Evolutionary conservation across 2,888 invertebrate genomes (phyloP).

Genomic region (Leptarthrus brevirostris): DNA sequence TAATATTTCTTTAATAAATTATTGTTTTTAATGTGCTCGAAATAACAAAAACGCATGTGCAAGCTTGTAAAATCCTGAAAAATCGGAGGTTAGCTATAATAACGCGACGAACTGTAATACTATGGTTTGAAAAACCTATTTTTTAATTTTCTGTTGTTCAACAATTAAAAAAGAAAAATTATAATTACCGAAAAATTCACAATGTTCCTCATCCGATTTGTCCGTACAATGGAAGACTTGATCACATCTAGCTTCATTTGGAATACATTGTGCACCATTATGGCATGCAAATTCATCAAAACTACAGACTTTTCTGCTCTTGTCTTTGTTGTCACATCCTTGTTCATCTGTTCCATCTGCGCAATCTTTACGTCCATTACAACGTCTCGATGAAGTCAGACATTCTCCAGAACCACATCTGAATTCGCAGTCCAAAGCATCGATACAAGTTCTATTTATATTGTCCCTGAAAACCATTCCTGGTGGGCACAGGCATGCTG

Average conservation of each 20-base stretch:
- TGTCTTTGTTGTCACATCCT: constrained; percentile 64
- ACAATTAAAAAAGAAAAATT: no score
- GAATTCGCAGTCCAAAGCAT: constrained; percentile 69
- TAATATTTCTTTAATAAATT: no score
- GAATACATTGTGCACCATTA: constrained; percentile 69
- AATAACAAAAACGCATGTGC: no score
- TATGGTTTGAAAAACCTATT: no score
- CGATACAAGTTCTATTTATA: constrained; percentile 70
- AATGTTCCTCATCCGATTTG: constrained; percentile 71
- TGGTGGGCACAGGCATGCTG: constrained; percentile 75
- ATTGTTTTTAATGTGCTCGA: no score
- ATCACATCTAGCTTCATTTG: constrained; percentile 68
- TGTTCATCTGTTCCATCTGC: constrained; percentile 71
- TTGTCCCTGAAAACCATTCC: constrained; percentile 70
- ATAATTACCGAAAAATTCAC: constrained; percentile 65
- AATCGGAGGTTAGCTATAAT: no score
- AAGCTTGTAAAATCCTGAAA: no score
- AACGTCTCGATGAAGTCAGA: constrained; percentile 69
- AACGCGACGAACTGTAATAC: no score
- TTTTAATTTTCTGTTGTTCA: no score
- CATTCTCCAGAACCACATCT: constrained; percentile 70
- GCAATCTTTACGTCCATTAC: constrained; percentile 72
- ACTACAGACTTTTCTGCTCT: constrained; percentile 63
- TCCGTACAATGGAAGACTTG: constrained; percentile 70
- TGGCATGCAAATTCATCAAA: constrained; percentile 69